Base-by-base conservation (phyloP, 2,797 vertebrate genomes). In the Cossypha dichroa region DNA sequence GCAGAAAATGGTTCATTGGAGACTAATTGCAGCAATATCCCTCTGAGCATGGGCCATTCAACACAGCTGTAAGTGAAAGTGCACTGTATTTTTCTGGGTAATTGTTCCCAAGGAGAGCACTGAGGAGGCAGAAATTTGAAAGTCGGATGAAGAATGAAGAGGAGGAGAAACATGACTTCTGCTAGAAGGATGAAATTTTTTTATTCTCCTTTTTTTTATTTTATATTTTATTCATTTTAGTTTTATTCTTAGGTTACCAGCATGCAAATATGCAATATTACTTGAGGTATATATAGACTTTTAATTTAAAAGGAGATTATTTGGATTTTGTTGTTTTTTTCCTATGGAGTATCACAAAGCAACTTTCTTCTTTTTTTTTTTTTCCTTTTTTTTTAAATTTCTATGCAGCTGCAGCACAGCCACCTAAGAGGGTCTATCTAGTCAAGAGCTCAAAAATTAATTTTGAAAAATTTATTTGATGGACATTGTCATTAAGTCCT, bases 131-230 rank as follows among this genome's bases (percentile, higher is more conserved):
- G 45, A 90, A 77, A 74, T 12, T 13, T 54, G 82, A 28, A 69
- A 66, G 25, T 5, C 0, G 0, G 2, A 20, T 51, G 11, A 87
- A 46, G 38, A 78, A 64, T 11, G 3, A 29, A 46, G 6, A 58
- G n/a, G 15, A 60, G 1, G 6, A 34, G 8, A 69, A 62, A 34
- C 13, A 9, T 16, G 13, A n/a, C 22, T 78, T 87, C 43, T 31
- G 51, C 31, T 5, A 6, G 31, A 73, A 64, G 9, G 10, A 36
- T 48, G n/a, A 16, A 43, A 1, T 18, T 10, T 40, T 40, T 48
- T n/a, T 3, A 4, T 26, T 9, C 0, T 29, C 2, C 10, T 31
- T 46, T 46, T 46, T 59, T 59, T 15, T 2, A 23, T 34, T 63
- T 36, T n/a, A 11, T 14, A 25, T 29, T 83, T 14, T 28, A 48